Conservation (phyloP, 2,113 vertebrate species). For the Craseonycteris thonglongyai region DNA sequence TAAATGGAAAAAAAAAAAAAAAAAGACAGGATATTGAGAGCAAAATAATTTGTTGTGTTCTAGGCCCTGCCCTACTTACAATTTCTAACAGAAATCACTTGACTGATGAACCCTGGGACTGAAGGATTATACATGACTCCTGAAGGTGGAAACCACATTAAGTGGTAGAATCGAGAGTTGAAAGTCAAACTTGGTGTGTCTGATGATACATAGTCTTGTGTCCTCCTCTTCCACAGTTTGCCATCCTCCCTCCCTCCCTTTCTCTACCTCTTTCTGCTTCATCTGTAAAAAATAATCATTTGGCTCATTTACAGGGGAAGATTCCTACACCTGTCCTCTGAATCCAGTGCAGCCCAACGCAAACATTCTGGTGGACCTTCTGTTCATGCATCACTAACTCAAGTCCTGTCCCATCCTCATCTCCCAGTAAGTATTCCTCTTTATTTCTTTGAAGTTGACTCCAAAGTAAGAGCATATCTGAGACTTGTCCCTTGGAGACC, state of each 20-base stretch:
- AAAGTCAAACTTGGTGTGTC: not conserved
- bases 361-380: not conserved
- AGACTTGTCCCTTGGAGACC: not conserved
- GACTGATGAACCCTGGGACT: not conserved
- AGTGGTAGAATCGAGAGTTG: not conserved
- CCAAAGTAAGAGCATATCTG: not conserved
- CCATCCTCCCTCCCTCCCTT: not conserved
- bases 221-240: not conserved
- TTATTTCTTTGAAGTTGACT: not conserved
- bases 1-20: not conserved
- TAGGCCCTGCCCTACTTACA: not conserved
- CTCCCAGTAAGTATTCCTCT: not conserved
- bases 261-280: not conserved
- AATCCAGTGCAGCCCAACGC: not conserved
- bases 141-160: not conserved
- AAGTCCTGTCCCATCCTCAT: not conserved
- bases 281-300: not conserved
- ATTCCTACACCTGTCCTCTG: not conserved
- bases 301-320: not conserved
- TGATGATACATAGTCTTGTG: not conserved
- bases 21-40: not conserved
- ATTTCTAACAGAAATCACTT: conserved; percentile 16
- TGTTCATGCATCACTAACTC: not conserved
- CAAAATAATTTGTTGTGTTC: not conserved
- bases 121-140: not conserved